Evolutionary conservation across 2,113 vertebrate genomes (phyloP), one percentile per base, ranked within the genome.

Genomic region (Typhlomys cinereus): DNA sequence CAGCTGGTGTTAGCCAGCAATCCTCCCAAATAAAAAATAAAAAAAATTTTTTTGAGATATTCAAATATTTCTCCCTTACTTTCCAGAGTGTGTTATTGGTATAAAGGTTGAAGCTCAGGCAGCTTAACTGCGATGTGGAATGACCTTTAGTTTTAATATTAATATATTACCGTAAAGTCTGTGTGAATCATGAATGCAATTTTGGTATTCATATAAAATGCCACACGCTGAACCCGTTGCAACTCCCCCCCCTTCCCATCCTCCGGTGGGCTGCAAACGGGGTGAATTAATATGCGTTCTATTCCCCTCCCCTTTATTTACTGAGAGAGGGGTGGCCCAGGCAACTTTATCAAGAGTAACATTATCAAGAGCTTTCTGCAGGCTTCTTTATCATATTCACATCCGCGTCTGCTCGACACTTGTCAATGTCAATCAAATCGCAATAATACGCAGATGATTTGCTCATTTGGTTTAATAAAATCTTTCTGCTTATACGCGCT

Each of bases 381-480:
- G 98, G 98, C 98, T 98, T 96, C 98, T 99, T 99, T 98, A 99
- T 99, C 99, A 99, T 98, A 98, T 98, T 99, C 99, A 98, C 98
- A 98, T 98, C 98, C 96, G 96, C 98, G 98, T 96, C 98, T 97
- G 97, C 98, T 98, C 98, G 97, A 99, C 99, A 99, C 99, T 99
- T 99, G 99, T 99, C 99, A 99, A 99, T 99, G 99, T 99, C 99
- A 99, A 99, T 99, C 99, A 99, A 98, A 97, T 98, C 98, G 98
- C 98, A 99, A 99, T 99, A 99, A 99, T 98, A 99, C 98, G 98
- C 98, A 98, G 98, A 98, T 99, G 98, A 99, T 99, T 99, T 99
- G 99, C 99, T 99, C 99, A 99, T 99, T 99, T 99, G 99, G 99
- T 99, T 99, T 99, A 99, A 99, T 99, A 99, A 99, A 99, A 99